Evolutionary conservation across 2,797 vertebrate genomes (phyloP), one percentile per base, ranked within the genome.

Genomic region (Holocentrus rufus): DNA sequence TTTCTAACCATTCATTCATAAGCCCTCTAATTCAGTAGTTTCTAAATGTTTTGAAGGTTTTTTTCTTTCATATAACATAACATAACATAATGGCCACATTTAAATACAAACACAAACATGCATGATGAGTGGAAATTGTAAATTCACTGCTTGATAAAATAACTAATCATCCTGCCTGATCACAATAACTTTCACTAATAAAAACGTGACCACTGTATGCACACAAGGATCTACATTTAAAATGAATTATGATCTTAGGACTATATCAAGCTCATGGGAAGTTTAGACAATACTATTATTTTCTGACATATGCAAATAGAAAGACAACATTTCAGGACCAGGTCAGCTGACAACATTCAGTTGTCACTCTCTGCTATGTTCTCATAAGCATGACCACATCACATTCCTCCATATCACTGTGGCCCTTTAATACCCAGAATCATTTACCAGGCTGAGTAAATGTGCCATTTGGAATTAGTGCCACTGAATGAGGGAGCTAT

Each of bases 1-100:
- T 79, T 79, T 78, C 79, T 88, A 85, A 88, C 42, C 75, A 67
- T 69, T 87, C 71, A 79, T 76, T 81, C 87, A 89, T 53, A 9
- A 69, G 25, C 39, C 62, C 60, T 52, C 74, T 79, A 65, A 87
- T 72, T 66, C 67, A 76, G 31, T 36, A 30, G 13, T 72, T 25
- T 61, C 49, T n/a, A n/a, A n/a, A n/a, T n/a, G n/a, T n/a, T n/a
- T n/a, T n/a, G n/a, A n/a, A n/a, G n/a, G n/a, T n/a, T n/a, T n/a
- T n/a, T n/a, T n/a, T n/a, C n/a, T n/a, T n/a, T 31, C 7, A 7
- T 31, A 31, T 7, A 7, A 3, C 3, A 3, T 7, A 31, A 31
- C 3, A 7, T 62, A 1, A 76, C 25, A 20, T 52, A 46, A 57
- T 47, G 6, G 55, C 65, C 31, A 68, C 50, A 39, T 23, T 63